Evolutionary conservation across 2,113 vertebrate genomes (phyloP), one percentile per base, ranked within the genome.

Genomic region (Anseranas semipalmata): DNA sequence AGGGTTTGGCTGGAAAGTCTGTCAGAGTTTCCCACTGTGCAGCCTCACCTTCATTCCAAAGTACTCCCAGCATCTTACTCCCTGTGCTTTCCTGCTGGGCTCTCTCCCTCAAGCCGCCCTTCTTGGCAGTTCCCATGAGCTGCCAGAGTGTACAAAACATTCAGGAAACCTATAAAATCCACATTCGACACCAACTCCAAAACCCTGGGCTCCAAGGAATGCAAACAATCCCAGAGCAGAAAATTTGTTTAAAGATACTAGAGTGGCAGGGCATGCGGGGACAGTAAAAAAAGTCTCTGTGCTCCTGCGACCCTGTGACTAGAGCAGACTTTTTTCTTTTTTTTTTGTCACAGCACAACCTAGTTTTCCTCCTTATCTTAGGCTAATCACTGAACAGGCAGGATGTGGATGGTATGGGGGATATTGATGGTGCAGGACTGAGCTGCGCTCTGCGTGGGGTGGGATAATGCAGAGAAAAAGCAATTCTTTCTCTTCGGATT

Each of bases 141-240:
- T 89, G 66, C 48, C 70, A 89, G 50, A 86, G 50, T 68, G 82
- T 76, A 85, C 45, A 86, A 77, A 82, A 93, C 33, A 76, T 87
- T 81, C 56, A 56, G 46, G 45, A 81, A 96, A 94, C 82, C 70
- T 89, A 60, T 85, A 76, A 98, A 97, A 93, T 73, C 48, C 81
- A 87, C 65, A 65, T 90, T 96, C 43, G 75, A 17, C 10, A 22
- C 10, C n/a, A 67, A 63, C 33, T 78, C 48, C 7, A 30, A 87
- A 92, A 59, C 27, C 2, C 7, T 76, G 75, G 90, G 73, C 79
- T 71, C 63, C 81, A 91, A 86, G 70, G 86, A 96, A 93, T 62
- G 37, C 33, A 84, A 96, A 86, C 59, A 86, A 77, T 80, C 16
- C 13, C 9, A 84, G 80, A 77, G 58, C 87, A 96, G 76, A 70